Evolutionary conservation across 92 coral and sea anemone species (phyloP), one percentile per base, ranked within the genome.

Genomic region (Actinostola sp.): DNA sequence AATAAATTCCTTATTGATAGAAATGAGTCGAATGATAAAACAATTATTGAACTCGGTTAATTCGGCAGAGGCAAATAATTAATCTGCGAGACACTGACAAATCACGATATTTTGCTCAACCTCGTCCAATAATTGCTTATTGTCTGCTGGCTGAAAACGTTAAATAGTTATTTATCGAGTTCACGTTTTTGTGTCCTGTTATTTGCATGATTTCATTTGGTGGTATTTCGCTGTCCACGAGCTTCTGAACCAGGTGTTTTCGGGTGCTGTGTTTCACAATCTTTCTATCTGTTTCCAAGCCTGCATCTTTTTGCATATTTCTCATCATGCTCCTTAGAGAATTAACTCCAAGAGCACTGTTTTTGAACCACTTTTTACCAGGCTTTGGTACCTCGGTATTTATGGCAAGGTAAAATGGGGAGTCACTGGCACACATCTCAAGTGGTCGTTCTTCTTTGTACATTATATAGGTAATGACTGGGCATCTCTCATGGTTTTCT

Each of bases 261-360:
- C 81, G 77, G 53, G 82, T 71, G 79, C 92, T 81, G 84, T 86
- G 92, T 53, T 86, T 81, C 14, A 81, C 81, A 2, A 82, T 82
- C 66, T 19, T 43, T 44, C 61, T n/a, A n/a, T n/a, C n/a, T n/a
- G n/a, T n/a, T n/a, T n/a, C n/a, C n/a, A n/a, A n/a, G n/a, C n/a
- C n/a, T n/a, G n/a, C n/a, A n/a, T n/a, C n/a, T n/a, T n/a, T n/a
- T n/a, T n/a, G 23, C 82, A 82, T 82, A 44, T 82, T 82, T 55
- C 82, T 63, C 52, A 76, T 27, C 77, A 82, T 76, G 33, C 63
- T 50, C 52, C 81, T 28, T 46, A 76, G 70, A 13, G 92, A 76
- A 48, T 87, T 76, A 23, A 71, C 80, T 20, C 88, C 71, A 50
- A 86, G 84, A 49, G 81, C 75, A 16, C 76, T 39, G 55, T 41